phyloP scores from a whole-genome alignment of 2,113 vertebrate species.

The Sigmodon hispidus region DNA sequence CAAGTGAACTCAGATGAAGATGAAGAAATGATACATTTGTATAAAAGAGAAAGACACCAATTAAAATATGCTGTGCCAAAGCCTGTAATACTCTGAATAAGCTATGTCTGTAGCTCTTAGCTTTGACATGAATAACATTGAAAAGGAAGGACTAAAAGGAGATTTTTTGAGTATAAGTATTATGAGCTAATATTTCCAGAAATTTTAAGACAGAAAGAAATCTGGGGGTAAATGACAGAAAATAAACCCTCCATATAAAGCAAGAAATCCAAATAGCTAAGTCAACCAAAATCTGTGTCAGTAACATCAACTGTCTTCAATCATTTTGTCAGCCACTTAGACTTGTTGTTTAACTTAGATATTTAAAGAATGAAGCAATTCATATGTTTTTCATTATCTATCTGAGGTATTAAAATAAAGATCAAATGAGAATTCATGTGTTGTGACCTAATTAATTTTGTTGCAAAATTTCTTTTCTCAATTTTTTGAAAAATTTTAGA shows the following conservation, averaged over 20 bases:
- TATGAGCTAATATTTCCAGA: not conserved
- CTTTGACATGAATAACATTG: not conserved
- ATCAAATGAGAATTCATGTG: constrained; percentile 8
- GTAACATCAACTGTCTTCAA: constrained; percentile 36
- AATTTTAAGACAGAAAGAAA: constrained; percentile 36
- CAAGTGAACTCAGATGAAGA: not conserved
- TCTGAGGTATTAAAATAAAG: constrained; percentile 40
- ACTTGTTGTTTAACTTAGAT: constrained; percentile 8
- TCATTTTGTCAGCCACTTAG: constrained; percentile 55
- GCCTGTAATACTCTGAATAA: not conserved
- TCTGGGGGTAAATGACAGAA: constrained; percentile 46
- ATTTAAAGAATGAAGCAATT: constrained; percentile 63
- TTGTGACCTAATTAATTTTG: constrained; percentile 34
- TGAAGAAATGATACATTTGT: not conserved
- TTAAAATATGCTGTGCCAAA: not conserved
- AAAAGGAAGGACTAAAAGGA: constrained; percentile 11
- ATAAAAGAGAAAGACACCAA: not conserved
- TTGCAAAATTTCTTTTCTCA: constrained; percentile 32
- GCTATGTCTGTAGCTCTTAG: not conserved
- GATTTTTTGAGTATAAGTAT: constrained; percentile 36
- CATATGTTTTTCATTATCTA: constrained; percentile 64
- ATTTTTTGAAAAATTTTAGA: not conserved
- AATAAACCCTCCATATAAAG: constrained; percentile 57
- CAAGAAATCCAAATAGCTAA: constrained; percentile 64
- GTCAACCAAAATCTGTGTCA: constrained; percentile 13